phyloP scores from a whole-genome alignment of 1,140 invertebrate species.

The Triops cancriformis region DNA sequence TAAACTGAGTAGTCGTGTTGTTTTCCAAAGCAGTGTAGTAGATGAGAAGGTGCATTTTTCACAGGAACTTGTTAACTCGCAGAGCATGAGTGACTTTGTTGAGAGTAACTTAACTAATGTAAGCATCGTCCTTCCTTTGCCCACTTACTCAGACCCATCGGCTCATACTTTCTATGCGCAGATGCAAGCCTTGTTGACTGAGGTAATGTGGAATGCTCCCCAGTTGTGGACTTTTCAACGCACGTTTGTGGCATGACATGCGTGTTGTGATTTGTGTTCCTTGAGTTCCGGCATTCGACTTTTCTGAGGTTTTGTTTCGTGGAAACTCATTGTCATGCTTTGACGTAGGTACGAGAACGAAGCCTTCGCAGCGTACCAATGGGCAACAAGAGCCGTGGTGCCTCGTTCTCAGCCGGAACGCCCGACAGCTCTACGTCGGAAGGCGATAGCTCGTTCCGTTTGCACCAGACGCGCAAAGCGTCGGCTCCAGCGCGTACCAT shows the following conservation, averaged over 20 bases:
- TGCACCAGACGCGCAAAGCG: constrained; percentile 36
- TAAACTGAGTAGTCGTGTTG: neutral
- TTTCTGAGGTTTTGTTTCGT: neutral
- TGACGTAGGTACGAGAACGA: constrained; percentile 72
- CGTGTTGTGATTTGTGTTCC: neutral
- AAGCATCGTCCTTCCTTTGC: constrained; percentile 13
- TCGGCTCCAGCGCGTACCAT: constrained; percentile 33
- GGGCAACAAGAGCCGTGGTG: constrained; percentile 55
- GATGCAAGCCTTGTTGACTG: neutral
- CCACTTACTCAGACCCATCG: constrained; percentile 12
- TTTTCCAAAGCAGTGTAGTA: neutral
- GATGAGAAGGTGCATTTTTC: neutral
- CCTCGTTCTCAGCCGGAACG: constrained; percentile 67
- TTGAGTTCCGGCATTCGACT: neutral
- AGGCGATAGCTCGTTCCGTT: constrained; percentile 60
- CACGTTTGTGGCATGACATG: neutral
- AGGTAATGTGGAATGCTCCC: neutral
- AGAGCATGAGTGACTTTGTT: neutral
- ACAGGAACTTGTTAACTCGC: neutral
- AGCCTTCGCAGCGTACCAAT: constrained; percentile 76
- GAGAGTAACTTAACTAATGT: neutral
- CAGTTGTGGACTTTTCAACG: neutral
- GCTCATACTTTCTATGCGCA: constrained; percentile 9
- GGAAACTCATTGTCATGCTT: neutral
- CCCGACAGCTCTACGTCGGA: constrained; percentile 72